Evolutionary conservation across 2,888 invertebrate species (phyloP), one percentile per base, ranked within the genome.

Genomic region (Ganaspis brasiliensis): DNA sequence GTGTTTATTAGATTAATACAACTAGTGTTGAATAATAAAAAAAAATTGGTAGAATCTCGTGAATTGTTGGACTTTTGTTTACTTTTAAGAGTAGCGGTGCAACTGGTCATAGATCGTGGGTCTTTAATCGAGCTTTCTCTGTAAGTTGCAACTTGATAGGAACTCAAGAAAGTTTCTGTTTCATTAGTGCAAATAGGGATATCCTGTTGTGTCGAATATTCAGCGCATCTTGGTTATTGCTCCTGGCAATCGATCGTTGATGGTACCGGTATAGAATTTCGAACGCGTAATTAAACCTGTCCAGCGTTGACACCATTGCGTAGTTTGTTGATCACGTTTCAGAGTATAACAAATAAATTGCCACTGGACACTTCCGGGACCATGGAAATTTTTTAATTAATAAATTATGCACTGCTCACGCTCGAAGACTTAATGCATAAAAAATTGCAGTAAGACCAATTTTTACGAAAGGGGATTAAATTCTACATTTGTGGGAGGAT

Each of bases 231-330:
- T 67, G 45, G 67, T 67, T 67, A 67, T 67, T 67, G 67, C 45
- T 45, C 26, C n/a, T 24, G 67, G 67, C 45, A 24, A 67, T 67
- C 45, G 67, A 67, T 67, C 26, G 67, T 63, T 14, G 37, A 24
- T 67, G 45, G 45, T 67, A 45, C 67, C 45, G n/a, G 45, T 49
- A 45, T 67, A n/a, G 67, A 67, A 67, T 67, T 67, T 67, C 67
- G 45, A 67, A 45, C 45, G 67, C 24, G 67, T 67, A 45, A 67
- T 67, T 67, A 67, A 67, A 67, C 67, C 45, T 45, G 45, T 67
- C 67, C 45, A 45, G 24, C 67, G 45, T 67, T 67, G 45, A 45
- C 67, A 67, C 67, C 45, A 67, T 40, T 67, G 45, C 16, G 45
- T 45, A 24, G 45, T 24, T n/a, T 45, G 67, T 67, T 67, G 40